Conservation (phyloP, 2,113 vertebrate genomes). For the Ictalurus furcatus region DNA sequence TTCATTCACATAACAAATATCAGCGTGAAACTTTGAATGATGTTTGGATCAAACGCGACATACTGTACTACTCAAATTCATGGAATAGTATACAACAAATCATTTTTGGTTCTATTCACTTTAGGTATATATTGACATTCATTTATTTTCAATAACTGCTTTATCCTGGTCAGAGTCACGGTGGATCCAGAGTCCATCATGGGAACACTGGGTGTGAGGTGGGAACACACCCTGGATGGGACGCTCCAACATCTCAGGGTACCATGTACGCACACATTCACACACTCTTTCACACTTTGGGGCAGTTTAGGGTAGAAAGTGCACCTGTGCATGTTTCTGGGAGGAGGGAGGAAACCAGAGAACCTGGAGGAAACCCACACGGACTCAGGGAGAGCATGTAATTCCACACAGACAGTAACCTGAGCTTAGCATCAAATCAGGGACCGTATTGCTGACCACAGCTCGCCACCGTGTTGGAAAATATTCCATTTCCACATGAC, state of each 20-base stretch:
- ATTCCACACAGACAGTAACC: too few relatives aligned
- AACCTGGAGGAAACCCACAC: not conserved
- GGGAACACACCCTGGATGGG: not conserved
- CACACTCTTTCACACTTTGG: not conserved
- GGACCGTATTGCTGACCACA: not conserved
- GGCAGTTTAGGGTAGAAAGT: not conserved
- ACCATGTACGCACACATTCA: not conserved
- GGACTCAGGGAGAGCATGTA: not conserved
- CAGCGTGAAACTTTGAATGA: not conserved
- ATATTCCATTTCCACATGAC: not conserved
- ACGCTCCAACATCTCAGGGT: not conserved
- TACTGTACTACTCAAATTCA: not conserved
- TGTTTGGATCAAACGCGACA: not conserved
- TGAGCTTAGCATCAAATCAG: not conserved
- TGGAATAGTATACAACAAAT: not conserved
- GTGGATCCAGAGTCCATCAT: not conserved
- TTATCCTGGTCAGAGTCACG: not conserved
- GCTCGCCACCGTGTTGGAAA: not conserved
- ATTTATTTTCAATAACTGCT: not conserved
- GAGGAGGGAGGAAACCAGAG: not conserved
- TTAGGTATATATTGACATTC: not conserved
- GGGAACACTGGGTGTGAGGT: not conserved
- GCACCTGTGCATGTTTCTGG: not conserved
- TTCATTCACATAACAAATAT: not conserved
- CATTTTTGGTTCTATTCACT: not conserved